A percentile compares a stretch with the other conserved stretches of the same genome.
Evolutionary conservation across 2,113 vertebrate species (phyloP).

Genomic region (Vicugna pacos): DNA sequence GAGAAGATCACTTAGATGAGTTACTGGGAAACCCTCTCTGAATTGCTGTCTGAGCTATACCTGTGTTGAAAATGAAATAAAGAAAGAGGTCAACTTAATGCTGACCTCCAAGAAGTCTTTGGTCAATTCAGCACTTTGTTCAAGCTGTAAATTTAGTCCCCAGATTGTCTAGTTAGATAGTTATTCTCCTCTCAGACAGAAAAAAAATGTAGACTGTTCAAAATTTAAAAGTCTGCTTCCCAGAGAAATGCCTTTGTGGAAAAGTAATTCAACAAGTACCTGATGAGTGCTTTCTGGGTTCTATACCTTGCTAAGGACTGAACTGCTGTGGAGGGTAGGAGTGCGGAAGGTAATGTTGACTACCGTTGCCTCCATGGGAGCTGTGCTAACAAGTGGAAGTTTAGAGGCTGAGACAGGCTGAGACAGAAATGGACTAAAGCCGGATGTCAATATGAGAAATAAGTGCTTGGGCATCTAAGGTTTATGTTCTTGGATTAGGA

Average conservation of each 20-base stretch:
- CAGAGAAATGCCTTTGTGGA: slow-evolving; percentile 17
- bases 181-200: background rate
- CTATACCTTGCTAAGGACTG: background rate
- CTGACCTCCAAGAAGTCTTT: slow-evolving; percentile 40
- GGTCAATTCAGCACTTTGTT: slow-evolving; percentile 66
- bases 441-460: slow-evolving; percentile 38
- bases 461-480: background rate
- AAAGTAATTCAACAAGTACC: slow-evolving; percentile 46
- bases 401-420: background rate
- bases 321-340: background rate
- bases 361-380: background rate
- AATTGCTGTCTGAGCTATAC: slow-evolving; percentile 33
- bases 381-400: background rate
- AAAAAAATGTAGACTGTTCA: slow-evolving; percentile 13
- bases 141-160: slow-evolving; percentile 60
- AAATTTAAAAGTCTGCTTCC: slow-evolving; percentile 58
- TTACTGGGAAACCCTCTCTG: slow-evolving; percentile 31
- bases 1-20: background rate
- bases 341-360: background rate
- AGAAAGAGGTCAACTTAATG: slow-evolving; percentile 38
- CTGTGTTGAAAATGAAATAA: slow-evolving; percentile 55
- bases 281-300: slow-evolving; percentile 26
- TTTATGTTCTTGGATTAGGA: slow-evolving; percentile 33
- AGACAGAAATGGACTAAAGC: slow-evolving; percentile 53
- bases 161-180: slow-evolving; percentile 49